These are phyloP conservation scores for Sander lucioperca DNA, from an alignment of 2,113 vertebrate species.

Conservation along the genomic window DNA sequence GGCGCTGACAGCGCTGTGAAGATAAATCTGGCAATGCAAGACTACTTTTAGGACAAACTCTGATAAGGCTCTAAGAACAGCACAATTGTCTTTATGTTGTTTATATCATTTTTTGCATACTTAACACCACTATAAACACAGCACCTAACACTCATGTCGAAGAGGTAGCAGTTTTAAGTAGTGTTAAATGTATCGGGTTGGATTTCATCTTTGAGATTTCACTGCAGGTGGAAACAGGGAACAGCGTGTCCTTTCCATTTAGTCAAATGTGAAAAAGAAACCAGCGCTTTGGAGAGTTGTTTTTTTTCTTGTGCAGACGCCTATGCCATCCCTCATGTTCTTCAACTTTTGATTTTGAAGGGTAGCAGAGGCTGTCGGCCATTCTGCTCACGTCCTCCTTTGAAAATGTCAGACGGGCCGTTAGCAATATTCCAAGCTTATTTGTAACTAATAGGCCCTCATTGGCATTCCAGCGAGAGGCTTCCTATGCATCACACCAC, in stretches of 20 bases:
- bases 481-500: slow-evolving; percentile 71
- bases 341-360: slow-evolving; percentile 65
- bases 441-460: slow-evolving; percentile 77
- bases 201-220: not conserved
- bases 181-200: not conserved
- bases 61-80: not conserved
- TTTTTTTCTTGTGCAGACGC: slow-evolving; percentile 12
- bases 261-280: slow-evolving; percentile 8
- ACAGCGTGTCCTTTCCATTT: slow-evolving; percentile 29
- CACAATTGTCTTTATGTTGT: no score
- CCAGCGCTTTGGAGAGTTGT: not conserved
- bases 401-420: slow-evolving; percentile 81
- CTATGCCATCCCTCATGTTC: slow-evolving; percentile 34
- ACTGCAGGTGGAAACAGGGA: slow-evolving; percentile 14
- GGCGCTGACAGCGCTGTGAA: no score
- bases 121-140: not conserved
- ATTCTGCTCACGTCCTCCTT: slow-evolving; percentile 74
- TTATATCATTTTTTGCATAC: not conserved
- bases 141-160: no score
- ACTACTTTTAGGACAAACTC: not conserved
- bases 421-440: slow-evolving; percentile 73
- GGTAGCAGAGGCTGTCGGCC: slow-evolving; percentile 51
- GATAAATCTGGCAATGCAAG: no score
- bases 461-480: slow-evolving; percentile 77
- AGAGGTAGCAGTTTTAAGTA: not conserved